phyloP scores from a whole-genome alignment of 2,113 vertebrate species.

The Scartelaos histophorus region DNA sequence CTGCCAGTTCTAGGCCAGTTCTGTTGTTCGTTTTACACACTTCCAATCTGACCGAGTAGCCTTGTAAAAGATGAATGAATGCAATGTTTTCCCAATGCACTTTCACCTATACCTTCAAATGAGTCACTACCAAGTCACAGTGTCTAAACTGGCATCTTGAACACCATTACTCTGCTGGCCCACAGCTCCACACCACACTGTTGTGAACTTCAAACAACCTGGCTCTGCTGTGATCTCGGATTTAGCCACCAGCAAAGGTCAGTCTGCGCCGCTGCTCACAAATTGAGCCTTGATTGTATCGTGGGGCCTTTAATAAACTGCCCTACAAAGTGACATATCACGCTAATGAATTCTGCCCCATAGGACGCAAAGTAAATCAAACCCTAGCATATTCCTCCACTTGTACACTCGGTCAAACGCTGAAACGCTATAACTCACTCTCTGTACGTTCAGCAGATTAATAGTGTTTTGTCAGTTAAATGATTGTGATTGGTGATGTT shows the following conservation, averaged over 20 bases:
- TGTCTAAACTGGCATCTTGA: not conserved
- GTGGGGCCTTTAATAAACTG: constrained; percentile 13
- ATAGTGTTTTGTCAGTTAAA: constrained; percentile 8
- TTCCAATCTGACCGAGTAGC: not conserved
- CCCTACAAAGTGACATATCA: not conserved
- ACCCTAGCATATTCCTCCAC: not conserved
- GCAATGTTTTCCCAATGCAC: not conserved
- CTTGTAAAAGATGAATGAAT: not conserved
- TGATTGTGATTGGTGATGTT: constrained; percentile 7
- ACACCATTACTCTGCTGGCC: not conserved
- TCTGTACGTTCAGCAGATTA: not conserved
- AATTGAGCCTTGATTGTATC: constrained; percentile 23
- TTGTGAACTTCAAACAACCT: constrained; percentile 5
- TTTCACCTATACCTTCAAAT: not conserved
- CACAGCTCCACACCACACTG: not conserved
- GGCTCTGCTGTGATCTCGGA: constrained; percentile 3
- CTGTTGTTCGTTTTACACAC: too few relatives aligned
- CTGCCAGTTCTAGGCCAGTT: not conserved
- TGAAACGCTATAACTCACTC: constrained; percentile 2
- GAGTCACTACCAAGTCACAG: not conserved
- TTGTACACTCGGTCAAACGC: constrained; percentile 2
- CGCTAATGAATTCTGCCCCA: not conserved
- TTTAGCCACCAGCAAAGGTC: constrained; percentile 9
- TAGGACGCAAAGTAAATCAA: constrained; percentile 16
- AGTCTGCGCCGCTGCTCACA: not conserved